Percentiles rank a stretch among this genome's conserved stretches.
Conservation (phyloP, 2,797 vertebrate genomes). For the Sebastes reedi region DNA sequence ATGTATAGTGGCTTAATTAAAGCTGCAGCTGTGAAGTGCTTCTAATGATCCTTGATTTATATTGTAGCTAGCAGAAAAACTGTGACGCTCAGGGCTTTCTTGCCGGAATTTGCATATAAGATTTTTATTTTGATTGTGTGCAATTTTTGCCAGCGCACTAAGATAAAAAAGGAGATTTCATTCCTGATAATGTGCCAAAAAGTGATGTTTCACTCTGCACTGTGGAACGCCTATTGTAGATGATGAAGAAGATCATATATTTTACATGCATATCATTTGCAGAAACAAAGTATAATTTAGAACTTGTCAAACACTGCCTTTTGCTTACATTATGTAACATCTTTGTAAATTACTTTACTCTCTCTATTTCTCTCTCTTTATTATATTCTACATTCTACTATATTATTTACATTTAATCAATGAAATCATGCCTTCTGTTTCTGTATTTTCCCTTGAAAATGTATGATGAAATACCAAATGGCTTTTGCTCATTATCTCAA, state of each 20-base stretch:
- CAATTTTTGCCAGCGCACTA: neutral
- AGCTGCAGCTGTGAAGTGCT: neutral
- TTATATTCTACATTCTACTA: neutral
- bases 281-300: neutral
- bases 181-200: neutral
- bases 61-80: neutral
- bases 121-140: neutral
- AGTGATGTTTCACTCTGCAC: neutral
- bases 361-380: neutral
- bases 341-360: neutral
- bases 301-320: neutral
- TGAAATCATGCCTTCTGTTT: neutral
- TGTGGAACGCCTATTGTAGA: neutral
- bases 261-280: neutral
- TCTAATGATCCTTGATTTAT: neutral
- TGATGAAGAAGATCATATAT: neutral
- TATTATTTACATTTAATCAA: neutral
- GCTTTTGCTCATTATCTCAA: neutral
- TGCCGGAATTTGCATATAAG: neutral
- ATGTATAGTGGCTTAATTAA: neutral
- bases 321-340: neutral
- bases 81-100: neutral
- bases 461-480: neutral
- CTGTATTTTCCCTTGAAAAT: neutral
- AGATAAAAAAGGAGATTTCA: neutral